Evolutionary conservation across 2,888 invertebrate genomes (phyloP).

Genomic region (Margaritifera margaritifera): DNA sequence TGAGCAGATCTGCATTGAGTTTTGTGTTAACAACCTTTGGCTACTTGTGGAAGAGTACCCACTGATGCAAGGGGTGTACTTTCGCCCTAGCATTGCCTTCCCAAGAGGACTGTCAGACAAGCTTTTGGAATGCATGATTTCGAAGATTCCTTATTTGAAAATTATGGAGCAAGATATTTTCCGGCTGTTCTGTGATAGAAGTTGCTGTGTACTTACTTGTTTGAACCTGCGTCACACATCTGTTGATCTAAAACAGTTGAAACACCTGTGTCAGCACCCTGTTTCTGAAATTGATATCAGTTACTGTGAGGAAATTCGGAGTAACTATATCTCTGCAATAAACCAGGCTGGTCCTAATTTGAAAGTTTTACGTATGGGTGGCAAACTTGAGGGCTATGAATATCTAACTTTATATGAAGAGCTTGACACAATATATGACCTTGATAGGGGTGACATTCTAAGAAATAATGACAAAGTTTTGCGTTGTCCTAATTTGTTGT

Average conservation of each 20-base stretch:
- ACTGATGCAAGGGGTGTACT: too few species aligned
- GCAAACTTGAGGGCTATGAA: too few species aligned
- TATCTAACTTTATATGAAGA: too few species aligned
- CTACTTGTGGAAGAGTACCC: constrained; percentile 18
- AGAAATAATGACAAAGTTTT: too few species aligned
- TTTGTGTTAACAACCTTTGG: constrained; percentile 26
- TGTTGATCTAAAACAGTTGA: constrained; percentile 82
- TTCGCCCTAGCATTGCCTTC: constrained; percentile 3
- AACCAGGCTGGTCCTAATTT: constrained; percentile 17
- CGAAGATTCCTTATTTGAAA: constrained; percentile 6
- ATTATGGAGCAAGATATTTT: constrained; percentile 6
- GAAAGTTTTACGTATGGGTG: too few species aligned
- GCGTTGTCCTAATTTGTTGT: too few species aligned
- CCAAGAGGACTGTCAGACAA: constrained; percentile 39
- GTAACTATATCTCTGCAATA: constrained; percentile 28
- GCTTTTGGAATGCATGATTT: constrained; percentile 20
- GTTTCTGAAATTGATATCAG: constrained; percentile 83
- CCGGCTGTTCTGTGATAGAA: constrained; percentile 34
- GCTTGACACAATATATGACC: too few species aligned
- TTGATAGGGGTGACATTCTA: too few species aligned
- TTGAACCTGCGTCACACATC: constrained; percentile 46
- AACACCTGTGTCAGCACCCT: constrained; percentile 82
- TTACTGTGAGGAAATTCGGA: constrained; percentile 80
- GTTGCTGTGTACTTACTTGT: constrained; percentile 38
- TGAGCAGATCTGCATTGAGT: constrained; percentile 35